Percentiles rank a stretch among this genome's conserved stretches.
Conservation (phyloP, 2,113 vertebrate genomes). For the Pipra filicauda region DNA sequence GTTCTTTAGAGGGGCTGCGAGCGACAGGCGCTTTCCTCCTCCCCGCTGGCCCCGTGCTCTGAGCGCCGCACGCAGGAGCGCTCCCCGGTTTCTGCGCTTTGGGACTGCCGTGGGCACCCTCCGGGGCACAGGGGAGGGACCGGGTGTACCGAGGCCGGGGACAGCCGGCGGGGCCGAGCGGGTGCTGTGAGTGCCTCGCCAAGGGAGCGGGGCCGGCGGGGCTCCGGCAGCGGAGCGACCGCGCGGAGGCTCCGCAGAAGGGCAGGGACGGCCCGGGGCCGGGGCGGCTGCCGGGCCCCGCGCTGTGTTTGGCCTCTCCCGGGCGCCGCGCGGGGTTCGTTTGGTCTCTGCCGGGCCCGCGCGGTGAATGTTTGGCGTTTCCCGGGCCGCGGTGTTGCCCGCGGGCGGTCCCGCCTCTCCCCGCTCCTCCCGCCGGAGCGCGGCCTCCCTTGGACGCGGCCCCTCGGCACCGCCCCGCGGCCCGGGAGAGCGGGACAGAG, state of each 20-base stretch:
- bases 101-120: neutral
- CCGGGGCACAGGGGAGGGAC: neutral
- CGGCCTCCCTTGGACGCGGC: neutral
- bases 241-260: neutral
- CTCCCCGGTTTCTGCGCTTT: neutral
- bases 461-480: no score
- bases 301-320: neutral
- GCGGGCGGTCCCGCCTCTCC: neutral
- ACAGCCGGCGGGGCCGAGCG: neutral
- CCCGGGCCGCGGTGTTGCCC: neutral
- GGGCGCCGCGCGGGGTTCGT: neutral
- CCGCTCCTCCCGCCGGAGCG: neutral
- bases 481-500: neutral
- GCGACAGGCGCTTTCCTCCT: accelerated
- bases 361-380: neutral
- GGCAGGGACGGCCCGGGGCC: neutral
- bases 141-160: neutral
- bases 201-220: neutral
- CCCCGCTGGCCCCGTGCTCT: neutral
- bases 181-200: neutral
- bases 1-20: neutral
- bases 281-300: neutral
- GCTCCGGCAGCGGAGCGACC: neutral
- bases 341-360: neutral
- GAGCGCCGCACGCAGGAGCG: neutral